A percentile compares a stretch with the other conserved stretches of the same genome.
These are phyloP conservation scores for Corvus moneduloides DNA, from an alignment of 2,113 vertebrate genomes.

Conservation along the genomic window DNA sequence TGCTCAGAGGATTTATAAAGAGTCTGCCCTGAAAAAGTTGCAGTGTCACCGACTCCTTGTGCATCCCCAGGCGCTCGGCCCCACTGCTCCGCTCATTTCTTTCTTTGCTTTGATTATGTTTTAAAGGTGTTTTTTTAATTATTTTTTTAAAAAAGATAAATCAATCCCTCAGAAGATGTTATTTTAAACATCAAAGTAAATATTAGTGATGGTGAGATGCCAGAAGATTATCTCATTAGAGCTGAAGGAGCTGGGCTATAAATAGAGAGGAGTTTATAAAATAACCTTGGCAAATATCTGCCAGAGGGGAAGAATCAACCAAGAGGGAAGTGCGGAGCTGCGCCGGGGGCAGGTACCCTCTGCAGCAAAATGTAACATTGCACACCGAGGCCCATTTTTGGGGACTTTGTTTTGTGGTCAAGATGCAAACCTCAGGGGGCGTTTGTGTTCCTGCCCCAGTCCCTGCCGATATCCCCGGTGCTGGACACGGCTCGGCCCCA, in stretches of 20 bases:
- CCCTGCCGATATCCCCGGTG: accelerated
- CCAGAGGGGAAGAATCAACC: neutral
- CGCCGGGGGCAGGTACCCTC: neutral
- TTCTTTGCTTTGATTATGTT: neutral
- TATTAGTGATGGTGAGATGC: constrained; percentile 43
- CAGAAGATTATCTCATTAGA: constrained; percentile 55
- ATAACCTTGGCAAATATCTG: neutral
- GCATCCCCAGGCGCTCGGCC: neutral
- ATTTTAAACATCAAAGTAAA: constrained; percentile 62
- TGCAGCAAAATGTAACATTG: neutral
- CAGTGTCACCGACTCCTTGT: neutral
- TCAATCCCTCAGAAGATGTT: constrained; percentile 7
- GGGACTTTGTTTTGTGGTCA: neutral
- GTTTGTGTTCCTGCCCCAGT: neutral
- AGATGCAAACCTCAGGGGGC: accelerated
- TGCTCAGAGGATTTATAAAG: neutral
- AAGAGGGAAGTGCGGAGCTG: neutral
- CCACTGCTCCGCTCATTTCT: accelerated
- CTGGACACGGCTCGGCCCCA: neutral
- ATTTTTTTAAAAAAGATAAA: neutral
- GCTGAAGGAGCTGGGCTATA: constrained; percentile 27
- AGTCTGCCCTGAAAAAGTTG: neutral
- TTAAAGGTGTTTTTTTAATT: neutral
- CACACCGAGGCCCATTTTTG: accelerated
- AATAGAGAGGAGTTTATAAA: constrained; percentile 56